Percentiles rank a stretch among this genome's conserved stretches.
Conservation (phyloP, 1,140 invertebrate species). For the Diuraphis noxia region DNA sequence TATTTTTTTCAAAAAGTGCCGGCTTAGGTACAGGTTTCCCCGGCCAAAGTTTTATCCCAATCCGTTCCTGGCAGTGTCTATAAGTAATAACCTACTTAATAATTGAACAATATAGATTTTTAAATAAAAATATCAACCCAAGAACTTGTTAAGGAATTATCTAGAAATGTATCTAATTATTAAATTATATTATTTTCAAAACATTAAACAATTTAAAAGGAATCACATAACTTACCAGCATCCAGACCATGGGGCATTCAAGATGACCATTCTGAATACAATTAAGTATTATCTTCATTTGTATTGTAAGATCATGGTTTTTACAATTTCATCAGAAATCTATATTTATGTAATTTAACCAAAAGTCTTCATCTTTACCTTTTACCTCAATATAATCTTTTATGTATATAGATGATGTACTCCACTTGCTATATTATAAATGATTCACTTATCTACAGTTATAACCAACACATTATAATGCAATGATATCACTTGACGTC, state of each 20-base stretch:
- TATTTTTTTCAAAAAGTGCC: too few relatives aligned
- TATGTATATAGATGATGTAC: slow-evolving; percentile 24
- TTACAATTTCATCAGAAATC: slow-evolving; percentile 24
- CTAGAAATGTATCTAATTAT: slow-evolving; percentile 1
- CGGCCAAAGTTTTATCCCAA: too few relatives aligned
- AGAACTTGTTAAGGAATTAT: background rate
- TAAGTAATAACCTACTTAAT: background rate
- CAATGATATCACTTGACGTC: slow-evolving; percentile 37
- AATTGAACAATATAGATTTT: background rate
- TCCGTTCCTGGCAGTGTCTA: too few relatives aligned
- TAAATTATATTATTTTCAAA: background rate
- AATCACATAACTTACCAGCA: slow-evolving; percentile 38
- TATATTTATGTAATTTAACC: slow-evolving; percentile 21
- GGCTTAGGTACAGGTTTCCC: too few relatives aligned
- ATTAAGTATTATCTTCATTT: background rate
- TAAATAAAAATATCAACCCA: background rate
- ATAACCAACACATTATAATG: slow-evolving; percentile 46
- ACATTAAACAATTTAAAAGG: slow-evolving; percentile 7
- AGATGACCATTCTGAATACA: background rate
- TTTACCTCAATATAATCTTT: slow-evolving; percentile 24
- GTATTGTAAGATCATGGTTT: background rate
- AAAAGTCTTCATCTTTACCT: slow-evolving; percentile 35
- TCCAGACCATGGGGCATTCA: slow-evolving; percentile 24
- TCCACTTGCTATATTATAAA: slow-evolving; percentile 45
- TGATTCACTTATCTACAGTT: slow-evolving; percentile 41